These are phyloP conservation scores for Sinodicranocentrus sp. DNA, from an alignment of 2,888 invertebrate species.

Conservation along the genomic window DNA sequence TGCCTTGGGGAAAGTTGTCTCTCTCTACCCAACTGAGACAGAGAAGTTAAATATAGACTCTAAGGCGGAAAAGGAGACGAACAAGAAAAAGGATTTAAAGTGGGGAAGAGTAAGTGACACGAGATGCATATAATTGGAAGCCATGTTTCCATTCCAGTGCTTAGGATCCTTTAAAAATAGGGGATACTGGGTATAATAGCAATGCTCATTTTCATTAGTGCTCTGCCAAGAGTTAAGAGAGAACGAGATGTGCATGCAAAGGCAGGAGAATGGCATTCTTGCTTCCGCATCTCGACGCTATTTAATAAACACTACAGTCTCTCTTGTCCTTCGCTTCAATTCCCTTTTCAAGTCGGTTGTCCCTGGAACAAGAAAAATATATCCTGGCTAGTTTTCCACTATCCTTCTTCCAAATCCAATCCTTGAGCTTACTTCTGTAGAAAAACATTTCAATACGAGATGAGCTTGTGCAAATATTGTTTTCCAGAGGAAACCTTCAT, in stretches of 20 bases:
- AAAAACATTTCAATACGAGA: no score
- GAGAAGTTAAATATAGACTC: no score
- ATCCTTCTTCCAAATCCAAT: no score
- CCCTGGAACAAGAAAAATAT: not conserved
- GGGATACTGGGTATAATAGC: no score
- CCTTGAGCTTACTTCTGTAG: no score
- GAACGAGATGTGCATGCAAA: slow-evolving; percentile 57
- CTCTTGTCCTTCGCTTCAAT: not conserved
- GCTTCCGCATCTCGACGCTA: not conserved
- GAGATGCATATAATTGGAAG: slow-evolving; percentile 61
- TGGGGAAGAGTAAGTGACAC: slow-evolving; percentile 42
- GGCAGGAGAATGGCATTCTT: not conserved
- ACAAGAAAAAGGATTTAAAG: slow-evolving; percentile 29
- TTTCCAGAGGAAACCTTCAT: no score
- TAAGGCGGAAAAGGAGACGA: slow-evolving; percentile 6
- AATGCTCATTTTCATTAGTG: slow-evolving; percentile 63
- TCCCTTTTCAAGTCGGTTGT: not conserved
- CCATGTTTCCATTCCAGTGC: slow-evolving; percentile 29
- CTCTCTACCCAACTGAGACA: no score
- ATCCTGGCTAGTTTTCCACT: no score
- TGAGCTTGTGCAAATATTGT: no score
- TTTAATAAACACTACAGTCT: slow-evolving; percentile 21
- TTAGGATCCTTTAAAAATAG: no score
- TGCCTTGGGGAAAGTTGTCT: not conserved
- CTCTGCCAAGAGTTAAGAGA: slow-evolving; percentile 58